phyloP scores from a whole-genome alignment of 2,888 invertebrate genomes.

The Eupithecia abbreviata region DNA sequence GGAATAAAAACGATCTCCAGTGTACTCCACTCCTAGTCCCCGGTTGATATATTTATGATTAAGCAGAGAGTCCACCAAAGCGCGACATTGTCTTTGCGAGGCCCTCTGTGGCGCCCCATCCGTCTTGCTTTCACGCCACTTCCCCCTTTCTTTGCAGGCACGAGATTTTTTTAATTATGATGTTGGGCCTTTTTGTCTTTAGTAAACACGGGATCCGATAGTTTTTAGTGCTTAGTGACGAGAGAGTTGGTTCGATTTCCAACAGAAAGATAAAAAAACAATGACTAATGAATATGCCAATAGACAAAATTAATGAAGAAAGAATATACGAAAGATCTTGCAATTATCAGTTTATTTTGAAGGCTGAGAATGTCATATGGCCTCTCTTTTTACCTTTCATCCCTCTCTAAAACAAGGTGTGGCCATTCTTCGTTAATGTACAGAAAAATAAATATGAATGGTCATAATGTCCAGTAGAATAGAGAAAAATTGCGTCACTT shows the following conservation, averaged over 20 bases:
- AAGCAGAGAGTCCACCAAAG: conserved; percentile 79
- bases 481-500: no score
- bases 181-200: conserved; percentile 81
- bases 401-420: not conserved
- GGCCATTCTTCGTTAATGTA: not conserved
- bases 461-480: no score
- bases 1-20: not conserved
- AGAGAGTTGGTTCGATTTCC: conserved; percentile 52
- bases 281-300: not conserved
- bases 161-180: conserved; percentile 84
- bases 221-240: conserved; percentile 19
- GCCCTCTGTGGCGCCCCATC: conserved; percentile 78
- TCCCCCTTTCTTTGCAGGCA: conserved; percentile 81
- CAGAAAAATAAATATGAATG: no score
- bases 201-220: conserved; percentile 49
- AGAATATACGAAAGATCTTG: not conserved
- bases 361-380: not conserved
- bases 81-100: conserved; percentile 78
- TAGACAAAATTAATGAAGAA: not conserved
- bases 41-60: conserved; percentile 84
- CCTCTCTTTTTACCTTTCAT: not conserved
- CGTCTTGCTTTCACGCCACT: conserved; percentile 80
- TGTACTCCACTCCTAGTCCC: conserved; percentile 61
- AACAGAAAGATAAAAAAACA: not conserved
- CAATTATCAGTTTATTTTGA: not conserved